These are phyloP conservation scores for Neopelma chrysocephalum DNA, from an alignment of 2,797 vertebrate genomes.

Conservation along the genomic window DNA sequence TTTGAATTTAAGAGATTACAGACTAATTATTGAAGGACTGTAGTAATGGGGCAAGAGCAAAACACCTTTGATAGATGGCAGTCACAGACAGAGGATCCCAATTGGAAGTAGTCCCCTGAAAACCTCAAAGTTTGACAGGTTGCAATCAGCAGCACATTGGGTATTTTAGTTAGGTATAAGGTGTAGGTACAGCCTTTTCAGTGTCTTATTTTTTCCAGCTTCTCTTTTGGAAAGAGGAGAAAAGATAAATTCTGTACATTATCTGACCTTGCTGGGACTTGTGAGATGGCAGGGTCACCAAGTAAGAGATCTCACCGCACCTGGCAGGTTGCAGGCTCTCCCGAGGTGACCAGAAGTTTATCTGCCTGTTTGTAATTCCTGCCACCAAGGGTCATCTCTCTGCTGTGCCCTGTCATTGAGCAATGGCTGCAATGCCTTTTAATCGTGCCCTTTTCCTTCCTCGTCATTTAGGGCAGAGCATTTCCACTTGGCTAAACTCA, in stretches of 20 bases:
- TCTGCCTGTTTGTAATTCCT: constrained; percentile 17
- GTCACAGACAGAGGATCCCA: not conserved
- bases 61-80: not conserved
- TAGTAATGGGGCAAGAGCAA: no score
- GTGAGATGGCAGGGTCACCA: not conserved
- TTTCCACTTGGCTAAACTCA: constrained; percentile 68
- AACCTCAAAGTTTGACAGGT: not conserved
- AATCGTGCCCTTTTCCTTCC: not conserved
- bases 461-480: constrained; percentile 4
- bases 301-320: not conserved
- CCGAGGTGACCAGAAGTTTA: constrained; percentile 5
- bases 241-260: not conserved
- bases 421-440: constrained; percentile 54
- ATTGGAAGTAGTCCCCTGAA: not conserved
- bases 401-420: not conserved
- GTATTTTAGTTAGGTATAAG: not conserved
- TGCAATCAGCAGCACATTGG: not conserved
- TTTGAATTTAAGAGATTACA: no score
- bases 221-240: not conserved
- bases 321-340: not conserved
- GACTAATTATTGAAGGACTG: no score
- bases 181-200: not conserved
- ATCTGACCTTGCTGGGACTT: not conserved
- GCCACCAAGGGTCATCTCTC: not conserved
- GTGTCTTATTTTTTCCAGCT: fast-evolving